A percentile compares a stretch with the other conserved stretches of the same genome.
These are phyloP conservation scores for Steinernema scapterisci DNA, from an alignment of 2,888 invertebrate species.

Conservation along the genomic window DNA sequence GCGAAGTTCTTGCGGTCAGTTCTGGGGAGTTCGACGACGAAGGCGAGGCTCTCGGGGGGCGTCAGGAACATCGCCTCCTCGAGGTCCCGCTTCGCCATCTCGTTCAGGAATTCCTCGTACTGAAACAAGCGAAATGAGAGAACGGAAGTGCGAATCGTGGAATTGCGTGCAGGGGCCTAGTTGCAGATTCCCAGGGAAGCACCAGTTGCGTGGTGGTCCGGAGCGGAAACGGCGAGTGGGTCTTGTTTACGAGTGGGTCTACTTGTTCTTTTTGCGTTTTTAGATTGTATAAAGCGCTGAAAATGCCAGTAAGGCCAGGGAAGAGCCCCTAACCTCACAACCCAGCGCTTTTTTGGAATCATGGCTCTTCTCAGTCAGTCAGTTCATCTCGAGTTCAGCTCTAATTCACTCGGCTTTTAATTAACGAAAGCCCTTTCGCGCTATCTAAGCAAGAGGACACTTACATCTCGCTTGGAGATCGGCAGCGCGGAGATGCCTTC, in stretches of 20 bases:
- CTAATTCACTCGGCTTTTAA: not conserved
- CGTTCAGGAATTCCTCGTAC: conserved; percentile 27
- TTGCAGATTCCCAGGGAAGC: too few relatives aligned
- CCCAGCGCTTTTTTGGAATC: too few relatives aligned
- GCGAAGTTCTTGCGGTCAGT: conserved; percentile 39
- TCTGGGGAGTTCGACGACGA: conserved; percentile 37
- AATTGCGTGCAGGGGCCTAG: not conserved
- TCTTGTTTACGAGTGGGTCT: too few relatives aligned
- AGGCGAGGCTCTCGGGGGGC: conserved; percentile 35
- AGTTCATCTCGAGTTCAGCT: too few relatives aligned
- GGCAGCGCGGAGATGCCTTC: not conserved
- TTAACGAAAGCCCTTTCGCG: not conserved
- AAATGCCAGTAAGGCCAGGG: too few relatives aligned
- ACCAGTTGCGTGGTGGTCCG: too few relatives aligned
- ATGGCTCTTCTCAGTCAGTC: too few relatives aligned
- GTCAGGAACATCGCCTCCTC: conserved; percentile 38
- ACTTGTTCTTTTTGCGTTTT: too few relatives aligned
- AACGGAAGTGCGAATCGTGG: not conserved
- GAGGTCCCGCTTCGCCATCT: conserved; percentile 38
- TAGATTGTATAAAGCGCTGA: too few relatives aligned
- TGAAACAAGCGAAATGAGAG: not conserved
- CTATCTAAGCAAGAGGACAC: not conserved
- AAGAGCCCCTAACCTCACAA: too few relatives aligned
- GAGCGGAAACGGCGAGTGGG: too few relatives aligned
- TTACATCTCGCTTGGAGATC: conserved; percentile 16